Base-by-base conservation (phyloP, 2,113 vertebrate species). In the Morone chrysops region DNA sequence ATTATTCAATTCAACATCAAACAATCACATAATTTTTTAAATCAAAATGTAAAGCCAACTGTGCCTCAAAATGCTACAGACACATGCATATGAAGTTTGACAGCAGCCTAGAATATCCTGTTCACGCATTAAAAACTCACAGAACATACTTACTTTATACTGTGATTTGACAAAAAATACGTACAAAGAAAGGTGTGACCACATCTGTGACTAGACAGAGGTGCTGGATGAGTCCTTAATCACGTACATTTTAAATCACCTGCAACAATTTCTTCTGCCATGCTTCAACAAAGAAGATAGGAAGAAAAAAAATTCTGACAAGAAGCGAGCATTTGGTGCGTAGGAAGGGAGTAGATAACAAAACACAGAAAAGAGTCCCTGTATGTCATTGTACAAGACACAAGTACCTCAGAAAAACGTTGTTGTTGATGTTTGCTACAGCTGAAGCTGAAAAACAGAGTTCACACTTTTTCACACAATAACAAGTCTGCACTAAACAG, bases 281-380 rank as follows among this genome's bases (percentile, higher is more conserved):
- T 2, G 3, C 17, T 12, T 80, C 62, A 25, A n/a, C 18, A 70
- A 67, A 80, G 25, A 78, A 18, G 50, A 80, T 16, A 47, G 45
- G 41, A 66, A 50, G 57, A 61, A 71, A 22, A 17, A 8, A 0
- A n/a, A 36, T 11, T 75, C 6, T 48, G 70, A 73, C 45, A 73
- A 41, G 54, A 62, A 54, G 48, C 5, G 4, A 63, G 36, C 71
- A 82, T 31, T 66, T 70, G 66, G 53, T 18, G 50, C 7, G 47
- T 80, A 22, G 72, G 65, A 43, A 63, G 66, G 4, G 11, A 50
- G n/a, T 1, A 48, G 48, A 83, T 69, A 82, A 79, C 22, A 72
- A 81, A 59, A 73, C 41, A 48, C 5, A 53, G 20, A 59, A 11
- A 17, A 38, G 18, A 68, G 22, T 76, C 71, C 13, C 57, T 2